phyloP scores from a whole-genome alignment of 2,797 vertebrate species.

The Thamnophis elegans region DNA sequence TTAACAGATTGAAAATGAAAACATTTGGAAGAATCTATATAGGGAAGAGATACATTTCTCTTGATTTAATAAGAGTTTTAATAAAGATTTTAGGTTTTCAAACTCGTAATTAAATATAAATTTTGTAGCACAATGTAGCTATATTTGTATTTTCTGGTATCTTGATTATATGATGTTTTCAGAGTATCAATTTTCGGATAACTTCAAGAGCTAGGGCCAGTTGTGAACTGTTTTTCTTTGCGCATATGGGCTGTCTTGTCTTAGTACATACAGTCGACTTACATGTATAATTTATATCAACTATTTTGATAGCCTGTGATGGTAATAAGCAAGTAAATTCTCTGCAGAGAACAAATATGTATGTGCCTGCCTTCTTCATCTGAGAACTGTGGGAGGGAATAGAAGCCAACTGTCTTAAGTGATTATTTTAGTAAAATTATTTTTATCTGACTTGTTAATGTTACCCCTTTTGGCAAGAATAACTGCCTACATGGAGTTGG shows the following conservation, averaged over 20 bases:
- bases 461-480: slow-evolving; percentile 30
- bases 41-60: neutral
- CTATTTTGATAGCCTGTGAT: neutral
- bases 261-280: neutral
- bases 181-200: neutral
- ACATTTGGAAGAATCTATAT: neutral
- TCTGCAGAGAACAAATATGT: neutral
- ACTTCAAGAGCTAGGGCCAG: neutral
- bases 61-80: neutral
- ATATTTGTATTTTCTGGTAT: neutral
- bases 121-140: neutral
- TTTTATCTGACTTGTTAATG: slow-evolving; percentile 28
- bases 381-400: slow-evolving; percentile 9
- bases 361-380: neutral
- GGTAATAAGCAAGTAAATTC: neutral
- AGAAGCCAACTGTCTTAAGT: slow-evolving; percentile 36
- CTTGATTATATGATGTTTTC: neutral
- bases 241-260: neutral
- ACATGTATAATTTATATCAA: neutral
- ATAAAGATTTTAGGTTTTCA: neutral
- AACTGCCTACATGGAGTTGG: neutral
- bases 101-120: neutral
- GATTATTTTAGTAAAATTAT: slow-evolving; percentile 49
- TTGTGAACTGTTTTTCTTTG: neutral
- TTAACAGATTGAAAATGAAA: neutral